A percentile compares a stretch with the other conserved stretches of the same genome.
phyloP scores from a whole-genome alignment of 2,113 vertebrate species.

The Corvus hawaiiensis region DNA sequence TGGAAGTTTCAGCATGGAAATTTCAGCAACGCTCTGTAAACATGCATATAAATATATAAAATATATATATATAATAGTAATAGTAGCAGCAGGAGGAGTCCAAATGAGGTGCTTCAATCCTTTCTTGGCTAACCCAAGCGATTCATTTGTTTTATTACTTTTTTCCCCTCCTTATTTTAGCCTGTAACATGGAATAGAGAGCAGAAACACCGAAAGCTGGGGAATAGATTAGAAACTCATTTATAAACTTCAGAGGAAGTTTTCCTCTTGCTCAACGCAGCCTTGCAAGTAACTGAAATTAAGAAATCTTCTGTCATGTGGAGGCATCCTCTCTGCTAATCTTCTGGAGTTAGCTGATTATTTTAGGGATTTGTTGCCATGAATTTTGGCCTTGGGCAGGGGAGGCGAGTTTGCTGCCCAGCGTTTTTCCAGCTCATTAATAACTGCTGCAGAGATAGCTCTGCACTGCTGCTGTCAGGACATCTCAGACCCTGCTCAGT shows the following conservation, averaged over 20 bases:
- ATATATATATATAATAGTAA: not conserved
- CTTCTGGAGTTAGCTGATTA: not conserved
- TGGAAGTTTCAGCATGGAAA: not conserved
- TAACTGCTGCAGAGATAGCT: not conserved
- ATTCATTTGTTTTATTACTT: not conserved
- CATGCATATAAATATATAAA: not conserved
- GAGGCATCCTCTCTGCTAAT: not conserved
- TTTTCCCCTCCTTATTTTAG: not conserved
- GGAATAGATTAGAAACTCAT: not conserved
- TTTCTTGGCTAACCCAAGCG: not conserved
- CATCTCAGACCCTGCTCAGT: not conserved
- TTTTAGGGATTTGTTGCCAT: not conserved
- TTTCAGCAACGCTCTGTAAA: not conserved
- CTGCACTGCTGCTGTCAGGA: not conserved
- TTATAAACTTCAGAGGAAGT: not conserved
- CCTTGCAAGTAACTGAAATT: not conserved
- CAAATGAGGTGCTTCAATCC: not conserved
- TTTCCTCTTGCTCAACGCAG: not conserved
- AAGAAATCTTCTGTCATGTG: not conserved
- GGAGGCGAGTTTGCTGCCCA: not conserved
- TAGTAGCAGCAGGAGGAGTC: not conserved
- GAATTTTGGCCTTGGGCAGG: not conserved
- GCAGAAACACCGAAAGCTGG: not conserved
- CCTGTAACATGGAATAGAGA: not conserved
- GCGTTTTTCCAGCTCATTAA: not conserved